Conservation (phyloP, 2,797 vertebrate genomes). For the Sebastes glaucus region DNA sequence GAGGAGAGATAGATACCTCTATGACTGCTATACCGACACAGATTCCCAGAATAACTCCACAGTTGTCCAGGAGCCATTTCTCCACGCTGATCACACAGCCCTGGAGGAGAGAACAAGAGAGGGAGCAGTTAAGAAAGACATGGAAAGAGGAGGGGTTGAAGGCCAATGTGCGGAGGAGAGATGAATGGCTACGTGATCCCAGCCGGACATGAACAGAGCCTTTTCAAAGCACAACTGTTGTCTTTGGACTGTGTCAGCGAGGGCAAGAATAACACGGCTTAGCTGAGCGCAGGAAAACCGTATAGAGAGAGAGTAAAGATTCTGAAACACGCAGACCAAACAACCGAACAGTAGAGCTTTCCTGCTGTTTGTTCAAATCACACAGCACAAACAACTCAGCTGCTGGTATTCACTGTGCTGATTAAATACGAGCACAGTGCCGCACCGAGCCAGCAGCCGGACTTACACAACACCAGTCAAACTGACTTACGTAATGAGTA, state of each 20-base stretch:
- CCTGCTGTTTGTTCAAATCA: slow-evolving; percentile 42
- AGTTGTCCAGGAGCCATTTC: slow-evolving; percentile 90
- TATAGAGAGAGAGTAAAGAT: background rate
- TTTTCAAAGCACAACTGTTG: slow-evolving; percentile 71
- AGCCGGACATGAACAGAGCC: slow-evolving; percentile 60
- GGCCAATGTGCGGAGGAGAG: background rate
- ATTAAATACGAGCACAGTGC: slow-evolving; percentile 24
- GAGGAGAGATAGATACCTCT: slow-evolving; percentile 76
- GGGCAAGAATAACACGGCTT: slow-evolving; percentile 64
- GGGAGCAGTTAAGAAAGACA: slow-evolving; percentile 22
- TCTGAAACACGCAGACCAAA: slow-evolving; percentile 54
- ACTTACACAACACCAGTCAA: slow-evolving; percentile 20
- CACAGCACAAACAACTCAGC: slow-evolving; percentile 33
- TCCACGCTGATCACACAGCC: slow-evolving; percentile 88
- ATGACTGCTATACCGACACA: slow-evolving; percentile 87
- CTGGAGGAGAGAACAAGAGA: slow-evolving; percentile 69
- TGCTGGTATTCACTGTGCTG: slow-evolving; percentile 10
- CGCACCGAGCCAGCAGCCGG: slow-evolving; percentile 31
- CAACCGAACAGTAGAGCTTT: slow-evolving; percentile 40
- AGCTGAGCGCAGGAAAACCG: slow-evolving; percentile 15
- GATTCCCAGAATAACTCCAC: slow-evolving; percentile 91
- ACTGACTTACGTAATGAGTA: background rate
- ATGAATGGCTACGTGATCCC: slow-evolving; percentile 61
- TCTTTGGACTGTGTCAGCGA: slow-evolving; percentile 56
- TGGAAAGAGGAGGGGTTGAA: background rate